phyloP scores from a whole-genome alignment of 2,797 vertebrate genomes.

The Phyllotis vaccarum region DNA sequence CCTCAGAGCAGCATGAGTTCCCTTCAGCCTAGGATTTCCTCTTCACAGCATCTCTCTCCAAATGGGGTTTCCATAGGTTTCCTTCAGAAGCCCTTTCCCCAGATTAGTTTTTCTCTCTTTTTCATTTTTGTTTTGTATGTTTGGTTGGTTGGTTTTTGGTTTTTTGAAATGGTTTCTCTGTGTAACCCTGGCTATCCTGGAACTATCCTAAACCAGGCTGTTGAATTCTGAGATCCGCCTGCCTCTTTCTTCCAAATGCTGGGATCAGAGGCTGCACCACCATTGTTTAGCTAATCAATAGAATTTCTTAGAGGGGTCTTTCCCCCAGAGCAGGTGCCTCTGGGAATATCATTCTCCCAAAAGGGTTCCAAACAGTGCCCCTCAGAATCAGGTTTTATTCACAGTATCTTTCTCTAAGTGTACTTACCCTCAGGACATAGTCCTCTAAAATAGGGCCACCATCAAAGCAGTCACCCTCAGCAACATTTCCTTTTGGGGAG shows the following conservation, averaged over 20 bases:
- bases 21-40: neutral
- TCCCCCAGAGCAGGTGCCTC: neutral
- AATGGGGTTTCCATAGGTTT: too few relatives aligned
- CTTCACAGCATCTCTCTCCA: neutral
- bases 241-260: neutral
- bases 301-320: neutral
- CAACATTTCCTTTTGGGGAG: neutral
- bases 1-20: neutral
- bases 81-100: neutral
- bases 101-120: neutral
- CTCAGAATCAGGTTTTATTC: neutral
- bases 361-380: neutral
- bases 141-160: neutral
- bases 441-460: neutral
- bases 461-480: neutral
- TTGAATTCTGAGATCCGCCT: neutral
- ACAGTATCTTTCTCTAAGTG: neutral
- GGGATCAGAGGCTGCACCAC: neutral
- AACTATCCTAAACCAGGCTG: neutral
- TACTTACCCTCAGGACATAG: neutral
- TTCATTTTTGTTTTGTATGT: neutral
- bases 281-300: neutral
- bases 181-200: neutral
- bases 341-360: neutral
- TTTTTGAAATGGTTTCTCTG: neutral